A percentile compares a stretch with the other conserved stretches of the same genome.
phyloP scores from a whole-genome alignment of 1,140 invertebrate species.

The Asbolus verrucosus region DNA sequence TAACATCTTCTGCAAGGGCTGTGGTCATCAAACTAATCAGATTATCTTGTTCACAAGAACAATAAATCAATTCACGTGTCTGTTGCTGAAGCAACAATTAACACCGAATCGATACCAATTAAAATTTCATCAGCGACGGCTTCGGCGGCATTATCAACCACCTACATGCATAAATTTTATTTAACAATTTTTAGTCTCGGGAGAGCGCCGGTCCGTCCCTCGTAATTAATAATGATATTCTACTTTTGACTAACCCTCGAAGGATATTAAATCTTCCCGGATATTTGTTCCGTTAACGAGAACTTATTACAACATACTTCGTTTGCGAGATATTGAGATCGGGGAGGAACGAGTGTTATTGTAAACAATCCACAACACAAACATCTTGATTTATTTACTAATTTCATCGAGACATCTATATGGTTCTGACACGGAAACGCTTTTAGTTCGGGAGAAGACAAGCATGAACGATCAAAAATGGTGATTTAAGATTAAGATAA shows the following conservation, averaged over 20 bases:
- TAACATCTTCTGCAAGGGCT: constrained; percentile 50
- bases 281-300: too few relatives aligned
- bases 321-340: too few relatives aligned
- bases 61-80: constrained; percentile 45
- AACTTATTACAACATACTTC: too few relatives aligned
- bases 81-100: constrained; percentile 33
- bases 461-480: constrained; percentile 15
- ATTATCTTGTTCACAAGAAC: constrained; percentile 40
- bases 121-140: constrained; percentile 31
- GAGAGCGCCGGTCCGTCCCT: not conserved
- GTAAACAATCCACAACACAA: too few relatives aligned
- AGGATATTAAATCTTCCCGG: constrained; percentile 8
- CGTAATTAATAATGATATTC: constrained; percentile 23
- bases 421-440: constrained; percentile 20
- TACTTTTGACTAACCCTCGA: not conserved
- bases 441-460: constrained; percentile 5
- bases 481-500: constrained; percentile 30
- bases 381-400: too few relatives aligned
- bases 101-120: constrained; percentile 28
- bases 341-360: too few relatives aligned
- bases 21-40: constrained; percentile 49
- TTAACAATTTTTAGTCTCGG: constrained; percentile 4
- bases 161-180: too few relatives aligned
- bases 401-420: too few relatives aligned
- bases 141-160: too few relatives aligned